These are phyloP conservation scores for Drosophila melanogaster DNA, from an alignment of 1,140 invertebrate genomes.

Conservation along the genomic window Release_6_plus_ISO1_MT NT_037436.4:21703001-21703500, in stretches of 20 bases:
- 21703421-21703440: conserved; percentile 54
- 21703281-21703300: conserved; percentile 74
- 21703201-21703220: conserved; percentile 7
- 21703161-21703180: conserved; percentile 70
- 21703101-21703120: conserved; percentile 46
- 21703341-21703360: conserved; percentile 49
- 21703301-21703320: conserved; percentile 49
- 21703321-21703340: conserved; percentile 37
- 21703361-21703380: conserved; percentile 48
- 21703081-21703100: conserved; percentile 40
- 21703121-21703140: conserved; percentile 63
- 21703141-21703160: conserved; percentile 77
- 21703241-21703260: conserved; percentile 41
- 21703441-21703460: conserved; percentile 33
- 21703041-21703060: conserved; percentile 36
- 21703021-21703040: conserved; percentile 17
- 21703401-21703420: conserved; percentile 53
- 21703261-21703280: conserved; percentile 48
- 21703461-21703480: conserved; percentile 74
- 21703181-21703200: conserved; percentile 59
- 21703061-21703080: conserved; percentile 29
- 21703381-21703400: conserved; percentile 35
- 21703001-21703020: conserved; percentile 15
- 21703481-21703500: conserved; percentile 70
- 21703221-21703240: conserved; percentile 6